These are phyloP conservation scores for Physeter macrocephalus DNA, from an alignment of 2,113 vertebrate species.

Conservation along the genomic window DNA sequence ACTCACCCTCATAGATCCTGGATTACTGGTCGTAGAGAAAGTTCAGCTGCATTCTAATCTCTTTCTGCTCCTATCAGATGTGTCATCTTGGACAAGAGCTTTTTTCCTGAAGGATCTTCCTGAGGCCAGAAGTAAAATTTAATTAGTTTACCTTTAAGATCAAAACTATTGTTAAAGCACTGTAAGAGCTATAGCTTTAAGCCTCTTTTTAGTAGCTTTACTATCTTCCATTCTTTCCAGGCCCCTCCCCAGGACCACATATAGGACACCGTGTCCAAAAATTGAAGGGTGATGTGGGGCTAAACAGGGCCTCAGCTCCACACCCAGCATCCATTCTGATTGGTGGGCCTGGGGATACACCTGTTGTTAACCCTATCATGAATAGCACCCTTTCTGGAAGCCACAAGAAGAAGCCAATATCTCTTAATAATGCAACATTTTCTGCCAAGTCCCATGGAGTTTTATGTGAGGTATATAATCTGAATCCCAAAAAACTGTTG, in stretches of 20 bases:
- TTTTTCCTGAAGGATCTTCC: background rate
- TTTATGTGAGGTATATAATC: background rate
- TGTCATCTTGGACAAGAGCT: background rate
- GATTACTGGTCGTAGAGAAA: background rate
- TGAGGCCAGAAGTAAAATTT: background rate
- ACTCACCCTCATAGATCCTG: background rate
- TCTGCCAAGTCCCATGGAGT: background rate
- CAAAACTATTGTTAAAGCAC: background rate
- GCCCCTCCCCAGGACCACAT: background rate
- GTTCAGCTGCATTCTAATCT: background rate
- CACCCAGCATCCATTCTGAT: background rate
- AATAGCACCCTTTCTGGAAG: background rate
- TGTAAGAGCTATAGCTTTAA: background rate
- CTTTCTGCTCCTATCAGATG: background rate
- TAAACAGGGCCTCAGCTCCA: background rate
- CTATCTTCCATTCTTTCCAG: background rate
- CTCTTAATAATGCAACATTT: conserved; percentile 13
- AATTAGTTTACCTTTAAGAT: background rate
- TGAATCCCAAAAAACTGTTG: background rate
- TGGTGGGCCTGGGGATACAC: background rate
- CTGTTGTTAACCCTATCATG: background rate
- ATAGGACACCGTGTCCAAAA: background rate
- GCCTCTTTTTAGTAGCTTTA: background rate
- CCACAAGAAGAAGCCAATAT: background rate
- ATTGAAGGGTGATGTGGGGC: background rate